These are phyloP conservation scores for Glandiceps talaboti DNA, from an alignment of 53 echinoderm and acorn worm genomes.

Conservation along the genomic window DNA sequence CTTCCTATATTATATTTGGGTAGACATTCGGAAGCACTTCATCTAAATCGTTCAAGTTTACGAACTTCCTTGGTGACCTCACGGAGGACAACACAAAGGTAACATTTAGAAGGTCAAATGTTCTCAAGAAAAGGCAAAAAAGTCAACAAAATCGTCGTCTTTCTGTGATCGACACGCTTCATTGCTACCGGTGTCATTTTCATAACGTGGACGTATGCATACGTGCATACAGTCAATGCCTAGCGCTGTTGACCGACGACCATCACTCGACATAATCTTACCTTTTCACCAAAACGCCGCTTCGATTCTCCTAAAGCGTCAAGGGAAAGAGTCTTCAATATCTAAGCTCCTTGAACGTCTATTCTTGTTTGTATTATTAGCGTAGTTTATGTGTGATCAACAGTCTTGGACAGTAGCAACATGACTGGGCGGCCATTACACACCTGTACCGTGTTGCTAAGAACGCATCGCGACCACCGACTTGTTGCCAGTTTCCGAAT, in stretches of 20 bases:
- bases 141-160: no score
- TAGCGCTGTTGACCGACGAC: neutral
- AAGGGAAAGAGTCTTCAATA: neutral
- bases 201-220: neutral
- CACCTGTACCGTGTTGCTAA: neutral
- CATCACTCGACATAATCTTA: neutral
- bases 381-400: neutral
- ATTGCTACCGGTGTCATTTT: no score
- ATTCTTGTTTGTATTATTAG: neutral
- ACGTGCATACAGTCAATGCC: neutral
- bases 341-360: neutral
- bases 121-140: no score
- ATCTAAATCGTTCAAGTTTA: no score
- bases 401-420: neutral
- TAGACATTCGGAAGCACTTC: no score
- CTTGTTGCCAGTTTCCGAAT: neutral
- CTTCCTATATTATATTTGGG: no score
- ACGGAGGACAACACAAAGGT: no score
- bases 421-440: neutral
- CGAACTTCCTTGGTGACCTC: no score
- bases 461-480: conserved; percentile 1
- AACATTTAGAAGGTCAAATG: no score
- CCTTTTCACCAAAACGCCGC: neutral
- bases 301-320: neutral
- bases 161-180: no score